Evolutionary conservation across 2,888 invertebrate genomes (phyloP), one percentile per base, ranked within the genome.

Genomic region (Seira sanloemensis): DNA sequence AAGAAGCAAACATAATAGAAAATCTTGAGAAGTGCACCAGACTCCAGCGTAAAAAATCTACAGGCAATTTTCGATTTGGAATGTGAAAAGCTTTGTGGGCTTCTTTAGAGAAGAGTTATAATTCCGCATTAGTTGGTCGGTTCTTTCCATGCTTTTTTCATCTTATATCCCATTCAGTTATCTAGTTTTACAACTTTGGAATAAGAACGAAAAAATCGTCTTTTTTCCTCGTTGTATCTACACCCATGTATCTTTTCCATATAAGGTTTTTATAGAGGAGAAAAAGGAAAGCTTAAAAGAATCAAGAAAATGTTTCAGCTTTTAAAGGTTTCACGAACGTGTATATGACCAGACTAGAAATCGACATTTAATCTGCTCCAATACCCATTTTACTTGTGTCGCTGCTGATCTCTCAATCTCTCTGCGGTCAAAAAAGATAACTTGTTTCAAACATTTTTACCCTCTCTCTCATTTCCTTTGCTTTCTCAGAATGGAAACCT

Each of bases 331-430:
- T 75, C 73, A 67, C 79, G 73, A 81, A 46, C 19, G 69, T 46
- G 83, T 75, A 72, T 83, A 85, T 87, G 88, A 86, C 88, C 78
- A 84, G 88, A 88, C 86, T 88, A 88, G 88, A 88, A 88, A 88
- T 88, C 82, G 86, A 75, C 84, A 74, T 86, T 88, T 88, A 88
- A 87, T 86, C 85, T 82, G 75, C 85, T 82, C 80, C 86, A 84
- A 86, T 86, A 84, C 86, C 84, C 86, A 86, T 86, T 86, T 86
- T 77, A 83, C 66, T 82, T 82, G 77, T 74, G 58, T 65, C 80
- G 77, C 71, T 46, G 71, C 78, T 84, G 84, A 84, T 84, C 79
- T 84, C 79, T 84, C 79, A 75, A 84, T 84, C 84, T 83, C 82
- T 50, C 73, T 77, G 82, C 73, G 73, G 74, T 82, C 85, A 73